Conservation (phyloP, 2,888 invertebrate species). For the Eupithecia centaureata region DNA sequence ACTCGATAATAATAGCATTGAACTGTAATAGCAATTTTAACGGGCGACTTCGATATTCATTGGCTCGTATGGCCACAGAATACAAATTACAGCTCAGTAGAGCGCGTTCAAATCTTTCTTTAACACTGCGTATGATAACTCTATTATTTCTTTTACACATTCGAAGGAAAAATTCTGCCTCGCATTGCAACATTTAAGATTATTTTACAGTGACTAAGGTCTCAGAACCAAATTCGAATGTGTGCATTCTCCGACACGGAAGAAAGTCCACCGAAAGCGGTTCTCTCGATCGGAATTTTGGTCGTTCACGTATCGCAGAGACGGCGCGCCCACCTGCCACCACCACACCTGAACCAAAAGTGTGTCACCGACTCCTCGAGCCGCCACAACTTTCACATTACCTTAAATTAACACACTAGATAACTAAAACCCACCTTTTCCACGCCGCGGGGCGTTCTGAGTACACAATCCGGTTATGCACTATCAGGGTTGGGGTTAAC, state of each 20-base stretch:
- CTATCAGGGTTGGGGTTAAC: slow-evolving; percentile 81
- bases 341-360: slow-evolving; percentile 80
- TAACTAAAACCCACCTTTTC: slow-evolving; percentile 69
- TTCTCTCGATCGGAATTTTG: slow-evolving; percentile 79
- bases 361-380: slow-evolving; percentile 80
- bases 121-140: slow-evolving; percentile 38
- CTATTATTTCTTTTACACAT: not conserved
- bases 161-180: not conserved
- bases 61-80: slow-evolving; percentile 36
- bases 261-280: slow-evolving; percentile 81
- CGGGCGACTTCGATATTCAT: slow-evolving; percentile 41
- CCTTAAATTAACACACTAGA: slow-evolving; percentile 76
- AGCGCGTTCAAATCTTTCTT: slow-evolving; percentile 81
- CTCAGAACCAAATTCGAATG: not conserved
- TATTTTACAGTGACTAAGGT: slow-evolving; percentile 1
- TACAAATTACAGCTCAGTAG: slow-evolving; percentile 40
- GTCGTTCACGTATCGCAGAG: slow-evolving; percentile 71
- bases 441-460: slow-evolving; percentile 73
- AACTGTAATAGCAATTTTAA: slow-evolving; percentile 39
- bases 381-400: slow-evolving; percentile 82
- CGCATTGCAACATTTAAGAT: not conserved
- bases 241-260: slow-evolving; percentile 47
- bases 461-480: slow-evolving; percentile 79
- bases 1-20: slow-evolving; percentile 41
- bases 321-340: slow-evolving; percentile 78